These are phyloP conservation scores for Podilymbus podiceps DNA, from an alignment of 2,113 vertebrate genomes.

Conservation along the genomic window DNA sequence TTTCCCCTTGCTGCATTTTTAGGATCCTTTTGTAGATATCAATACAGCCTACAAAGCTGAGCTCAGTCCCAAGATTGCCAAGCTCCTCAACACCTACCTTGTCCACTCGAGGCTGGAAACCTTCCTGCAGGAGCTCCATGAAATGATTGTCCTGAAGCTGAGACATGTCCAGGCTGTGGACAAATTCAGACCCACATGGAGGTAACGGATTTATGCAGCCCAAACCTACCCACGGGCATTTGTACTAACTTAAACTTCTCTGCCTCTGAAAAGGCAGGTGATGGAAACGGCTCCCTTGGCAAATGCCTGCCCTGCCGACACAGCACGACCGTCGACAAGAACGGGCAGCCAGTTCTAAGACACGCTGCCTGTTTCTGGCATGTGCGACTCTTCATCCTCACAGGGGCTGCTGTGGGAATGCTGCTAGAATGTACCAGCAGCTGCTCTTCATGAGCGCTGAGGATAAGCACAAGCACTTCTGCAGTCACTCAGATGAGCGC, in stretches of 20 bases:
- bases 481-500: not conserved
- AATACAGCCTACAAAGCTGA: slow-evolving; percentile 69
- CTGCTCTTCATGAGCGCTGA: not conserved
- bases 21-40: slow-evolving; percentile 89
- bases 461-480: not conserved
- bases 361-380: not conserved
- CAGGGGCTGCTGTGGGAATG: not conserved
- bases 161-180: slow-evolving; percentile 62
- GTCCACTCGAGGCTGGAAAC: slow-evolving; percentile 76
- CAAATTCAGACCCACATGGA: slow-evolving; percentile 79
- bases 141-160: slow-evolving; percentile 85
- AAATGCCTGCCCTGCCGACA: rapidly evolving
- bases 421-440: not conserved
- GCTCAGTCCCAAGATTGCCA: slow-evolving; percentile 62
- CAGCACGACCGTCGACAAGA: rapidly evolving
- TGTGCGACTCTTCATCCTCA: not conserved
- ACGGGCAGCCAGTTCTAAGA: not conserved
- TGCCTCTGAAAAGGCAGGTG: not conserved
- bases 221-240: not conserved
- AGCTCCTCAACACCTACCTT: slow-evolving; percentile 80
- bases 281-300: not conserved
- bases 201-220: slow-evolving; percentile 65
- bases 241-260: not conserved
- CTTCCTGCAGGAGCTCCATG: slow-evolving; percentile 90
- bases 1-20: not conserved